Evolutionary conservation across 2,888 invertebrate species (phyloP).

Genomic region (Philaethria dido): DNA sequence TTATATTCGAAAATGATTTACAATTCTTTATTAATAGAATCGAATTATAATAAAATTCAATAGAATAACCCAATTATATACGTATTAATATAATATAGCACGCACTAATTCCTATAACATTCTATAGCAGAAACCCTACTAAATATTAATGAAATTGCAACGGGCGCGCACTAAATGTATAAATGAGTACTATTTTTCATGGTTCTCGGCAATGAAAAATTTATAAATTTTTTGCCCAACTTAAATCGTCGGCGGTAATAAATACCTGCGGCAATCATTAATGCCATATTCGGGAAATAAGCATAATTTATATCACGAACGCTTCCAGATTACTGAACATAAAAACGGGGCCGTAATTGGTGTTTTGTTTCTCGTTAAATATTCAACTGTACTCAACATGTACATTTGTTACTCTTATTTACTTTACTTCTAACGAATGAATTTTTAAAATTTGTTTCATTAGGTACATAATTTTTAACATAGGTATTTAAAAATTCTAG

Average conservation of each 20-base stretch:
- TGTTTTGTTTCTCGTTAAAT: conserved; percentile 19
- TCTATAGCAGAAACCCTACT: conserved; percentile 25
- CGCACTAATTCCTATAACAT: conserved; percentile 4
- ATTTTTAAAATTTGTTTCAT: too few species aligned
- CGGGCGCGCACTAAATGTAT: conserved; percentile 36
- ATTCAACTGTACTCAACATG: conserved; percentile 15
- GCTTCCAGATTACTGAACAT: conserved; percentile 23
- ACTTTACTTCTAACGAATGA: too few species aligned
- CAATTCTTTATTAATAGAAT: not conserved
- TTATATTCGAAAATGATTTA: too few species aligned
- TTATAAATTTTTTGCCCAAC: conserved; percentile 36
- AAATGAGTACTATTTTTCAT: conserved; percentile 39
- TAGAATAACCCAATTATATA: not conserved
- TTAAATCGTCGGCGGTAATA: conserved; percentile 50
- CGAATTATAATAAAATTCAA: too few species aligned
- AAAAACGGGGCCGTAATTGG: conserved; percentile 9
- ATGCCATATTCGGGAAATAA: conserved; percentile 55
- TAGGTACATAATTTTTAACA: too few species aligned
- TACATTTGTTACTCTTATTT: conserved; percentile 7
- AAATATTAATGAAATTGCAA: conserved; percentile 36
- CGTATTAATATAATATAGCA: not conserved
- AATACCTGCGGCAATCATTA: conserved; percentile 55
- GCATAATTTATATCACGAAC: conserved; percentile 50
- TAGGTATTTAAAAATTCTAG: too few species aligned
- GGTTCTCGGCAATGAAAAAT: conserved; percentile 38